Evolutionary conservation across 1,140 invertebrate species (phyloP).

Genomic region (Meloidogyne hapla): DNA sequence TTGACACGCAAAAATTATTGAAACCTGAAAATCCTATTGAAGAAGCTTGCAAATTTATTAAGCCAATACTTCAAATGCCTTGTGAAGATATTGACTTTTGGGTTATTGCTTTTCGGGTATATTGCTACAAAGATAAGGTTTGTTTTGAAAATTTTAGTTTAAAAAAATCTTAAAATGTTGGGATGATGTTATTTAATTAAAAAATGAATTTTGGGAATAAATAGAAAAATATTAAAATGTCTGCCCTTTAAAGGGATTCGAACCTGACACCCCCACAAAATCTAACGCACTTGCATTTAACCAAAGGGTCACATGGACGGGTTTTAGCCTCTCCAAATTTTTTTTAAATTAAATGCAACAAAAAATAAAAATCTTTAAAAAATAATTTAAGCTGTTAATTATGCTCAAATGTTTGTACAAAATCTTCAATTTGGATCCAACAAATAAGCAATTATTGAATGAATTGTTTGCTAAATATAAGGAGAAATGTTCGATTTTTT

Average conservation of each 20-base stretch:
- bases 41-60: constrained; percentile 60
- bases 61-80: constrained; percentile 50
- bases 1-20: constrained; percentile 52
- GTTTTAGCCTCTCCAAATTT: background rate
- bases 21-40: constrained; percentile 53
- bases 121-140: constrained; percentile 55
- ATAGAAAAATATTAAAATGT: too few relatives aligned
- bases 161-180: too few relatives aligned
- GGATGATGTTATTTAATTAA: too few relatives aligned
- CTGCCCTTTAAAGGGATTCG: too few relatives aligned
- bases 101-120: constrained; percentile 54
- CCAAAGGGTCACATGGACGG: too few relatives aligned
- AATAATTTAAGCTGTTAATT: constrained; percentile 42
- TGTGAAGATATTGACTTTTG: constrained; percentile 49
- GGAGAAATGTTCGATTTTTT: constrained; percentile 21
- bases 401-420: constrained; percentile 56
- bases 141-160: constrained; percentile 5
- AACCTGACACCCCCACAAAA: too few relatives aligned
- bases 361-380: constrained; percentile 8
- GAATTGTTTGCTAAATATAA: constrained; percentile 19
- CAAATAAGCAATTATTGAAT: constrained; percentile 33
- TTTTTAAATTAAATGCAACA: background rate
- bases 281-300: too few relatives aligned
- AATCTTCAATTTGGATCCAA: constrained; percentile 41
- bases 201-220: too few relatives aligned